Evolutionary conservation across 2,113 vertebrate genomes (phyloP), one percentile per base, ranked within the genome.

Genomic region (Prinia subflava): DNA sequence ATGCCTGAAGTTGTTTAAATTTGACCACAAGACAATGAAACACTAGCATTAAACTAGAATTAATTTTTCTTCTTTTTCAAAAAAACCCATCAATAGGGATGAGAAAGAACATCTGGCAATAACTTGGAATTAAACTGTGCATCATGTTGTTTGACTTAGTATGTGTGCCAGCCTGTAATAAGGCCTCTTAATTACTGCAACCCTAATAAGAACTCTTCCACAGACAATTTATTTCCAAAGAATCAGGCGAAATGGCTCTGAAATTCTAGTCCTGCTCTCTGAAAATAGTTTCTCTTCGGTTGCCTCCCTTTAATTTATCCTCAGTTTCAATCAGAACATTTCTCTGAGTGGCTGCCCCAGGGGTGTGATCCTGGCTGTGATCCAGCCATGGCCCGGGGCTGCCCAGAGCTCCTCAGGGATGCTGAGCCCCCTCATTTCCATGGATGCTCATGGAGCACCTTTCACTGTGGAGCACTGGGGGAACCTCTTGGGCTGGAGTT

Each of bases 271-370:
- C 67, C 83, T 0, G 0, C 33, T 63, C 14, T 82, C 79, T 91
- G 79, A 92, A 97, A 95, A 97, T 78, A 97, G 91, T 75, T 95
- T 90, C n/a, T 86, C 84, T 93, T 93, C 77, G 52, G 83, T 89
- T 75, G 57, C n/a, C 39, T 84, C 94, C 76, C 93, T 98, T 88
- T 97, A 94, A 97, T 97, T 95, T 96, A 70, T 73, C 42, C 63
- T 87, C 71, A 74, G 10, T 67, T 85, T 94, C 84, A 97, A 49
- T 83, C 57, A 91, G 77, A 89, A 41, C 35, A 6, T 76, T 94
- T 95, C 84, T 81, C 46, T 90, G 92, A 84, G 93, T 68, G 82
- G 53, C 75, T 13, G 13, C 53, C 93, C 46, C 55, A 49, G 42
- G 41, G 59, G 76, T 96, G 44, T 86, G 71, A 47, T 89, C 88